Conservation (phyloP, 2,113 vertebrate species). For the Lutjanus erythropterus region DNA sequence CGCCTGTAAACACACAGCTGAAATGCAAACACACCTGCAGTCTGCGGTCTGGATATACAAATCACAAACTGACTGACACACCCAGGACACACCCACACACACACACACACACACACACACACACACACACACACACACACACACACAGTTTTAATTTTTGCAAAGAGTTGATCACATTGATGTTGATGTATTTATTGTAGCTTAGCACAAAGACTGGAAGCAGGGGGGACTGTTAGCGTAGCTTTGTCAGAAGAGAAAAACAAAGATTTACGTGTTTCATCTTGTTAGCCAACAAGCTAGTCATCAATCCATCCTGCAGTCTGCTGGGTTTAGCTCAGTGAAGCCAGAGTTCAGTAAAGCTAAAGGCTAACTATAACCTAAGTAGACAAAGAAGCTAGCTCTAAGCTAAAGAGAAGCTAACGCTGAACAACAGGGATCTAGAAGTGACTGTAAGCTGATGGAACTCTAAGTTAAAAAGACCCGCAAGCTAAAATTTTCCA, state of each 20-base stretch:
- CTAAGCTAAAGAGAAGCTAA: neutral
- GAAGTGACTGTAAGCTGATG: neutral
- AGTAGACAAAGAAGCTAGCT: neutral
- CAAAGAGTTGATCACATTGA: too few species aligned
- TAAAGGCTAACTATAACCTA: neutral
- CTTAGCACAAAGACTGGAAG: neutral
- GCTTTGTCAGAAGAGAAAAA: neutral
- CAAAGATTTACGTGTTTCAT: neutral
- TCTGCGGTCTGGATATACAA: conserved; percentile 27
- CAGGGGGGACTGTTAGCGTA: neutral
- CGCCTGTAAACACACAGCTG: conserved; percentile 8
- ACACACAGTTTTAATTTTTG: neutral
- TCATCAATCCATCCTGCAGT: too few species aligned
- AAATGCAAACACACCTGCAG: conserved; percentile 54
- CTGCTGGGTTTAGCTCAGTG: neutral
- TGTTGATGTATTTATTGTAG: neutral
- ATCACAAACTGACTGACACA: conserved; percentile 27
- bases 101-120: conserved; percentile 15
- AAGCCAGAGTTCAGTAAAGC: too few species aligned
- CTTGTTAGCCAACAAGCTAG: neutral
- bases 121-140: conserved; percentile 13
- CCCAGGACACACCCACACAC: conserved; percentile 25
- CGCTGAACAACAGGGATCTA: neutral
- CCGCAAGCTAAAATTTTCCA: too few species aligned
- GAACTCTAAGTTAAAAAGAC: neutral